Percentiles rank a stretch among this genome's conserved stretches.
Evolutionary conservation across 2,797 vertebrate genomes (phyloP).

Genomic region (Champsocephalus gunnari): DNA sequence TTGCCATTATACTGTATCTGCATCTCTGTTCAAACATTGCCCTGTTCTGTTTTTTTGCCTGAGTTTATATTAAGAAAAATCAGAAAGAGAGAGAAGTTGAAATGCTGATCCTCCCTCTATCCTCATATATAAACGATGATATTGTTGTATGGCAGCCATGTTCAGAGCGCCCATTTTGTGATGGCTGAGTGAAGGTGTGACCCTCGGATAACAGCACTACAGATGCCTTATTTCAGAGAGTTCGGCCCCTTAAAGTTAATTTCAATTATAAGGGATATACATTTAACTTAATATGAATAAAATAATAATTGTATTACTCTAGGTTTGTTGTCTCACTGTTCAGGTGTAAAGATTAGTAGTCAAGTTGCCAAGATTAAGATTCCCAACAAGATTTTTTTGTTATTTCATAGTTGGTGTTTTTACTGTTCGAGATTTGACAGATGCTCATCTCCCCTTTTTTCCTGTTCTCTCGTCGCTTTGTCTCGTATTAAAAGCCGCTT

Average conservation of each 20-base stretch:
- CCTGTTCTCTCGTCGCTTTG: conserved; percentile 9
- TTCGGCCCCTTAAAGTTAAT: conserved; percentile 48
- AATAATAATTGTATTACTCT: conserved; percentile 42
- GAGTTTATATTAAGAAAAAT: conserved; percentile 28
- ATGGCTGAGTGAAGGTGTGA: conserved; percentile 40
- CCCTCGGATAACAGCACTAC: conserved; percentile 65
- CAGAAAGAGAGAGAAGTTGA: background rate
- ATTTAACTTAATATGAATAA: conserved; percentile 51
- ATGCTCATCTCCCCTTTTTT: background rate
- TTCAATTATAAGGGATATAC: conserved; percentile 55
- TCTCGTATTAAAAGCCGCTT: conserved; percentile 52
- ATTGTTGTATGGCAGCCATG: conserved; percentile 40
- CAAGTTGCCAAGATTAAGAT: conserved; percentile 37
- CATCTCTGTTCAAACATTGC: conserved; percentile 17
- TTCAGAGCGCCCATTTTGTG: conserved; percentile 27
- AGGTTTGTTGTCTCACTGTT: conserved; percentile 29
- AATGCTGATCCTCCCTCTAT: background rate
- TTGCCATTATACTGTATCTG: conserved; percentile 27
- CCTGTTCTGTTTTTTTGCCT: conserved; percentile 26
- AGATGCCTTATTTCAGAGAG: conserved; percentile 82
- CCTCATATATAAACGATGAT: conserved; percentile 1
- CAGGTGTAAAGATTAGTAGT: conserved; percentile 27
- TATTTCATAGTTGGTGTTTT: conserved; percentile 20
- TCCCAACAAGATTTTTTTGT: background rate
- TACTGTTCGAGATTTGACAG: background rate